Evolutionary conservation across 2,797 vertebrate species (phyloP).

Genomic region (Picus viridis): DNA sequence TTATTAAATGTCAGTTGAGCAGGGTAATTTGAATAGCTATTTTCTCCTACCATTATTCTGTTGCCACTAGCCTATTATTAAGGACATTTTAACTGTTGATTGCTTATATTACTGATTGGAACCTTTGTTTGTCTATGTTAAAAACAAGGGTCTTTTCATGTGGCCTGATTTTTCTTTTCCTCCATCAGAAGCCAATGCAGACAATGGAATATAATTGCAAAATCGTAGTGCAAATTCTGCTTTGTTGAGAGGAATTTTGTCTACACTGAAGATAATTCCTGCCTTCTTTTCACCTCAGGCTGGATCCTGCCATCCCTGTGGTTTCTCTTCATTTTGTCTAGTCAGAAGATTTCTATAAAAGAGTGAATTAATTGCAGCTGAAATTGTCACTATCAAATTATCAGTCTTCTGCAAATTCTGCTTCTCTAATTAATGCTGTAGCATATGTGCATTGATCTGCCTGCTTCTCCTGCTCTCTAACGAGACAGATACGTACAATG

Average conservation of each 20-base stretch:
- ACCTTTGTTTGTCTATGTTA: slow-evolving; percentile 63
- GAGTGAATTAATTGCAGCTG: slow-evolving; percentile 62
- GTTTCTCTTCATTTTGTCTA: slow-evolving; percentile 35
- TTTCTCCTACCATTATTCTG: slow-evolving; percentile 76
- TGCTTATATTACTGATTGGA: slow-evolving; percentile 78
- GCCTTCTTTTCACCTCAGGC: neutral
- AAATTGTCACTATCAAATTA: slow-evolving; percentile 70
- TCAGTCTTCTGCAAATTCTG: slow-evolving; percentile 68
- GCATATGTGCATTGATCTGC: slow-evolving; percentile 73
- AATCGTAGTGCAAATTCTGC: slow-evolving; percentile 39
- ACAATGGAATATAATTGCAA: slow-evolving; percentile 66
- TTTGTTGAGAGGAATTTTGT: slow-evolving; percentile 44
- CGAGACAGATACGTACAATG: slow-evolving; percentile 66
- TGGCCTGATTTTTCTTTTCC: slow-evolving; percentile 32
- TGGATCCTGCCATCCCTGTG: neutral
- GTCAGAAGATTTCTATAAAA: slow-evolving; percentile 42
- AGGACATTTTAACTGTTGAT: slow-evolving; percentile 76
- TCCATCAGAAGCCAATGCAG: slow-evolving; percentile 19
- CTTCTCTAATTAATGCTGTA: slow-evolving; percentile 76
- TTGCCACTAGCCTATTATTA: slow-evolving; percentile 76
- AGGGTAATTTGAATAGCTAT: slow-evolving; percentile 79
- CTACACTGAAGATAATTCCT: slow-evolving; percentile 18
- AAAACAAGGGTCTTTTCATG: slow-evolving; percentile 27
- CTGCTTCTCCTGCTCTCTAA: slow-evolving; percentile 68
- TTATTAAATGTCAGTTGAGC: slow-evolving; percentile 83